Base-by-base conservation (phyloP, 2,888 invertebrate genomes). In the Uropetala carovei region DNA sequence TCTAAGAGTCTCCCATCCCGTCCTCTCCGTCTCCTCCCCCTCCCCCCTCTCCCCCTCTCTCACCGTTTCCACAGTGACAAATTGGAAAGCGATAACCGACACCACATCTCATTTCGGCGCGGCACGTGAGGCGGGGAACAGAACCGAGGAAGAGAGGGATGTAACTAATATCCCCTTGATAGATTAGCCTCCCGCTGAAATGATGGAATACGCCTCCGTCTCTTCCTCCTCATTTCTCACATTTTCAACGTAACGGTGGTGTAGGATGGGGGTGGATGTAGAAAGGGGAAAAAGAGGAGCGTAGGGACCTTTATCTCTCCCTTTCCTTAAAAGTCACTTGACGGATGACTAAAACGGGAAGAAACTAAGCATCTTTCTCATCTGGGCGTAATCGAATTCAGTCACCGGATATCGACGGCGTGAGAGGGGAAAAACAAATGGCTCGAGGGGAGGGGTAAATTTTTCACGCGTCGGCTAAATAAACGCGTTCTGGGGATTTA, bases 71-170 rank as follows among this genome's bases (percentile, higher is more conserved):
- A 75, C 64, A 43, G 64, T 89, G 89, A 89, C 89, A 89, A 89
- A 89, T 89, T 89, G 89, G 89, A 89, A 89, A 89, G 68, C 89
- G 89, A 89, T 89, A 89, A 89, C 89, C n/a, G 89, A 89, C 89
- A 89, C 89, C 89, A 64, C 64, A 89, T 89, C 89, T 89, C 89
- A 89, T 89, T 89, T 89, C 89, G 18, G 60, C 43, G 89, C 30
- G 64, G 56, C 89, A 89, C 68, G 68, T 89, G 89, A 89, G 64
- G 14, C 27, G 85, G 57, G 57, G 59, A 60, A 60, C 8, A 43
- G 11, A 43, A 56, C 56, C 9, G 83, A 83, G 22, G 83, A 83
- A n/a, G 18, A n/a, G 56, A 7, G 57, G 56, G 0, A 43, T 83
- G 89, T 64, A 89, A 89, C 89, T 64, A 89, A 89, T 68, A 89